Evolutionary conservation across 37 sponge, comb jelly and placozoan genomes (phyloP).

Genomic region (Amphimedon queenslandica): DNA sequence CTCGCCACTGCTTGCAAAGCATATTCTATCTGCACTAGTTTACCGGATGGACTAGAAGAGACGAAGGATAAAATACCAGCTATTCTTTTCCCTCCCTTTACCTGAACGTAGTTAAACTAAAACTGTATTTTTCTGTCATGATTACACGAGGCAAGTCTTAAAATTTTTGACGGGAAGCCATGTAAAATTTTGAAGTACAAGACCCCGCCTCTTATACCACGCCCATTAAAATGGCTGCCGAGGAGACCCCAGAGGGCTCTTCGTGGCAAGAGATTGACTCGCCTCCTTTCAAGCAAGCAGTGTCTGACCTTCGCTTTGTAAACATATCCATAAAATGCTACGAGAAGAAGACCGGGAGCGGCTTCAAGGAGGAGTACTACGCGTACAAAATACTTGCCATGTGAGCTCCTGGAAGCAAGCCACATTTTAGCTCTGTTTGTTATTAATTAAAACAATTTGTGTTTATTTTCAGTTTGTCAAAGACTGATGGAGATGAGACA

Average conservation of each 20-base stretch:
- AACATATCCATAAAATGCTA: constrained; percentile 74
- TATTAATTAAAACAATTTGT: no score
- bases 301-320: constrained; percentile 15
- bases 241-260: neutral
- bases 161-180: neutral
- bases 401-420: no score
- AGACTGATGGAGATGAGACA: neutral
- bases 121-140: constrained; percentile 93
- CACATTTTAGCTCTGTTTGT: no score
- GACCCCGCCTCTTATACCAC: neutral
- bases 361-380: constrained; percentile 76
- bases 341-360: constrained; percentile 47
- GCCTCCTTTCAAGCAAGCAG: constrained; percentile 3
- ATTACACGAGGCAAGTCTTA: neutral
- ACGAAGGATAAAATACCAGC: no score
- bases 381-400: constrained; percentile 60
- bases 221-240: neutral
- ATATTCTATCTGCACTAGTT: constrained; percentile 97
- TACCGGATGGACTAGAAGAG: constrained; percentile 84
- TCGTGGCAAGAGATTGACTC: neutral
- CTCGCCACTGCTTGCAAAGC: constrained; percentile 93
- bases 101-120: constrained; percentile 98
- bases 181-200: neutral
- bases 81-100: no score
- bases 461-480: neutral